Evolutionary conservation across 2,888 invertebrate species (phyloP).

Genomic region (Tenthredo notha): DNA sequence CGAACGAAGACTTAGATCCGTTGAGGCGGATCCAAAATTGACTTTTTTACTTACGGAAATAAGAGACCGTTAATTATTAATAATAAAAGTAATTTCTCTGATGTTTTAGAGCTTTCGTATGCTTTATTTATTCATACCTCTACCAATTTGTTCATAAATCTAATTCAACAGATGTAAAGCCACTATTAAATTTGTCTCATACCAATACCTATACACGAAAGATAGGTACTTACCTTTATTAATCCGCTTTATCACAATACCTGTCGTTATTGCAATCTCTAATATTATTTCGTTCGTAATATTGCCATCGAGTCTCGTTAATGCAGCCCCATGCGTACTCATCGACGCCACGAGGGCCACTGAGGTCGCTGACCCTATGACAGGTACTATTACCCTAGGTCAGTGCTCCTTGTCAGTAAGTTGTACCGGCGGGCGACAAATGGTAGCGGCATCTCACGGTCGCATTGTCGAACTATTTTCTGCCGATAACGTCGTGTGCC

Average conservation of each 20-base stretch:
- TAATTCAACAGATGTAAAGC: not conserved
- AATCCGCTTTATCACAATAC: not conserved
- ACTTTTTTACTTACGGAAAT: conserved; percentile 68
- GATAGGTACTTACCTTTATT: no score
- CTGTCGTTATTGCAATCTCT: not conserved
- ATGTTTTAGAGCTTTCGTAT: not conserved
- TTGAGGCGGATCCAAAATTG: conserved; percentile 62
- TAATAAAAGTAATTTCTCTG: not conserved
- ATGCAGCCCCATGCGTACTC: no score
- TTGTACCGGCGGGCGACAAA: no score
- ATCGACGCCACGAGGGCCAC: no score
- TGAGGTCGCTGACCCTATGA: no score
- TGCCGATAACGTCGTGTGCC: no score
- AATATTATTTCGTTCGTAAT: no score
- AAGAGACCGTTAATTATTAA: conserved; percentile 54
- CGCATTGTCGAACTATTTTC: no score
- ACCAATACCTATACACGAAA: not conserved
- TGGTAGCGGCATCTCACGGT: no score
- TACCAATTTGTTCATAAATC: not conserved
- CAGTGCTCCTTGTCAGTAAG: no score
- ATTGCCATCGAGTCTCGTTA: no score
- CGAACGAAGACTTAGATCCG: conserved; percentile 66
- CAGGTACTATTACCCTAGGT: no score
- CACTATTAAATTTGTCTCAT: not conserved
- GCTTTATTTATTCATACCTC: not conserved